Evolutionary conservation across 2,113 vertebrate genomes (phyloP), one percentile per base, ranked within the genome.

Genomic region (Hippocampus comes): DNA sequence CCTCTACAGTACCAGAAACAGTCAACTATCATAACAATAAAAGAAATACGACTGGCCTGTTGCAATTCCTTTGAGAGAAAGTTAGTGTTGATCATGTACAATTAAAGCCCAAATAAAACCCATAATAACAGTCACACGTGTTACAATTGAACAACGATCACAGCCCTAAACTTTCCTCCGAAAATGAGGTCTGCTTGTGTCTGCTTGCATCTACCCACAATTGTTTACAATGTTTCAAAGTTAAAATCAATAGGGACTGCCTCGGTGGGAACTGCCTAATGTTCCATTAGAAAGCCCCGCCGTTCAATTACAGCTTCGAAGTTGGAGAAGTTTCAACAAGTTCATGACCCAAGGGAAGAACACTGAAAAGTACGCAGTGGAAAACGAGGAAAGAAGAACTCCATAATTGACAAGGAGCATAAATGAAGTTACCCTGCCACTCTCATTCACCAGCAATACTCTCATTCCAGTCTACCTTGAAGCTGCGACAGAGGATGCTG

Each of bases 221-320:
- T 82, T 88, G 89, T 88, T 90, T 87, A 88, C 86, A 86, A 78
- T 87, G 71, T 70, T 76, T 84, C 79, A 84, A 88, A 86, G 82
- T 89, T 81, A 81, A 87, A 88, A 90, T 89, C 86, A 88, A 90
- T 89, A 86, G 63, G 74, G 70, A 53, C 79, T 89, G 82, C 78
- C 82, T 86, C 86, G 73, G 86, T 43, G 20, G 78, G 74, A 85
- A 82, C 76, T 74, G 84, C 81, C 79, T 89, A 88, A 90, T 90
- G 86, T 82, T 82, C 78, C 79, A 79, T 86, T 88, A 86, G 80
- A 88, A 84, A 69, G 84, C 81, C 80, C 82, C 80, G 74, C 85
- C 84, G 86, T 89, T 89, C 77, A 87, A 87, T 89, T 88, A 89
- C 74, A 78, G 78, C 67, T 68, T 66, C 63, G 71, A 71, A 80